Evolutionary conservation across 2,113 vertebrate genomes (phyloP).

Genomic region (Gila orcuttii): DNA sequence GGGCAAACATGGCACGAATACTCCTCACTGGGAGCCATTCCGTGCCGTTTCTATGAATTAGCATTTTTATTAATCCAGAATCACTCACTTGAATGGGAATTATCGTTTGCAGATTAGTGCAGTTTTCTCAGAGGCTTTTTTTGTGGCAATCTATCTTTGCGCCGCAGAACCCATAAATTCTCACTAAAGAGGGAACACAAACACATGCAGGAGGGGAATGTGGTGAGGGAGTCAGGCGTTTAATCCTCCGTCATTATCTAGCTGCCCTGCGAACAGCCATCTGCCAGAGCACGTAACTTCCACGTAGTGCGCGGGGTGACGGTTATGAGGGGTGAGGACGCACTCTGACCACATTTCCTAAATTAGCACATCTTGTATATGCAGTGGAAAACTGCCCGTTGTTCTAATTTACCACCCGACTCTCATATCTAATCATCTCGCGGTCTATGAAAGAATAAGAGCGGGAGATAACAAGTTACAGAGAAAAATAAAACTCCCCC

Average conservation of each 20-base stretch:
- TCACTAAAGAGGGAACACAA: constrained; percentile 73
- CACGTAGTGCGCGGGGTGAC: constrained; percentile 51
- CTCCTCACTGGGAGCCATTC: constrained; percentile 61
- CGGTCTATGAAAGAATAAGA: background rate
- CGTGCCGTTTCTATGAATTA: constrained; percentile 69
- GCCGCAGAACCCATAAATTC: constrained; percentile 72
- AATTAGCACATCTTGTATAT: constrained; percentile 47
- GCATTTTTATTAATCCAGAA: constrained; percentile 76
- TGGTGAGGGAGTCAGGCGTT: constrained; percentile 71
- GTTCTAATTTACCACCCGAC: constrained; percentile 16
- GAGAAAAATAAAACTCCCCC: constrained; percentile 58
- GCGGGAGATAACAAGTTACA: background rate
- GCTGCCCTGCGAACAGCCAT: constrained; percentile 71
- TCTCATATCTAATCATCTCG: constrained; percentile 38
- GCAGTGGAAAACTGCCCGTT: constrained; percentile 38
- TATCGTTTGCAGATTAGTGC: constrained; percentile 67
- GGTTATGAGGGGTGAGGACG: constrained; percentile 67
- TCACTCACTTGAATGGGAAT: constrained; percentile 69
- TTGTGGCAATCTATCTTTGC: constrained; percentile 69
- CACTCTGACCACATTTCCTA: constrained; percentile 59
- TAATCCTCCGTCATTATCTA: constrained; percentile 79
- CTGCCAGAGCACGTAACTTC: constrained; percentile 71
- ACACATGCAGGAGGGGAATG: constrained; percentile 64
- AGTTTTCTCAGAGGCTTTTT: constrained; percentile 65
- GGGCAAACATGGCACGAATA: constrained; percentile 31